Base-by-base conservation (phyloP, 2,113 vertebrate species). In the Xerus inauris region DNA sequence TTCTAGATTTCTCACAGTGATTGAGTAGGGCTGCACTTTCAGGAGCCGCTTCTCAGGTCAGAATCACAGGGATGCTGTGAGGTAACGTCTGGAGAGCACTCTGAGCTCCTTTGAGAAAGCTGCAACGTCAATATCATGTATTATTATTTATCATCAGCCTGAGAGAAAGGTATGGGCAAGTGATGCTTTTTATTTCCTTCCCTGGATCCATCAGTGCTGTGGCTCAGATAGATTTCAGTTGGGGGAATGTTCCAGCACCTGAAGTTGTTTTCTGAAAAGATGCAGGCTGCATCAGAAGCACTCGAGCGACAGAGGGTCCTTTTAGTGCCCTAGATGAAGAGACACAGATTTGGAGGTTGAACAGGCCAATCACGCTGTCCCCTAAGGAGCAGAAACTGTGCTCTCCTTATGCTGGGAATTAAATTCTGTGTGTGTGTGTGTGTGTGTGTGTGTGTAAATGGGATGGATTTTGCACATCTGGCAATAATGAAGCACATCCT, bases 41-140 rank as follows among this genome's bases (percentile, higher is more conserved):
- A 94, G 95, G 91, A 97, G 91, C 79, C 89, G 17, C 93, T 87
- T 97, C 86, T 97, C 89, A 87, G 75, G 79, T 93, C 96, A 54
- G 93, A 91, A 93, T 96, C 94, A 26, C 83, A 86, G 86, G 95
- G 65, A 64, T 89, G 79, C 19, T 96, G 97, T 95, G 96, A 98
- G 96, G 94, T 97, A 97, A 97, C 93, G 95, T 97, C 97, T 98
- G 97, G 80, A 89, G 97, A 97, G 97, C 97, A 97, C 97, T 97
- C 73, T 84, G 93, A 64, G 57, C 73, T 97, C 97, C 95, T 96
- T 35, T 85, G 95, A 97, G 95, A 38, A 97, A 96, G 95, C 69
- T 95, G 95, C 89, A 89, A 73, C 0, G 0, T 97, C 97, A 96
- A 97, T 97, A 97, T 26, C 28, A 0, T 54, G 89, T 87, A 91